phyloP scores from a whole-genome alignment of 2,797 vertebrate species.

The Denticeps clupeoides region DNA sequence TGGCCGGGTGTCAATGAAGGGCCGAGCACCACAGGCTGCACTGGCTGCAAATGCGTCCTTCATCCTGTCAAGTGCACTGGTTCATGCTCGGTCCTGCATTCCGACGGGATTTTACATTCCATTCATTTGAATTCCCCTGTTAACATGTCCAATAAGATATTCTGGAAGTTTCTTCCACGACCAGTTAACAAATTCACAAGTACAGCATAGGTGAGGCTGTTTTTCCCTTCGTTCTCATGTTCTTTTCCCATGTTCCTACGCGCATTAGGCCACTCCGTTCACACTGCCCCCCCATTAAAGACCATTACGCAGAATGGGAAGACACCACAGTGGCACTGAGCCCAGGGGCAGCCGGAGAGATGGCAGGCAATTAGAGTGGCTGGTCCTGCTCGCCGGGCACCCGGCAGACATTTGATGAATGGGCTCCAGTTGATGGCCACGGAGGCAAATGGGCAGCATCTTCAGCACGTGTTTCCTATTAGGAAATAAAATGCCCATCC shows the following conservation, averaged over 20 bases:
- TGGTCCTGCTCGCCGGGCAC: conserved; percentile 43
- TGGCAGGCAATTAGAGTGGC: conserved; percentile 48
- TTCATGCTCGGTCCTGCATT: background rate
- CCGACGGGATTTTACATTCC: too few relatives aligned
- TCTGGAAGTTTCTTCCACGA: too few relatives aligned
- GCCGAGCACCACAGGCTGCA: background rate
- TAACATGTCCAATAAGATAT: too few relatives aligned
- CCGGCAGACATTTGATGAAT: conserved; percentile 53
- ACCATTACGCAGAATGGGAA: conserved; percentile 60
- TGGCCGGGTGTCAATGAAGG: background rate
- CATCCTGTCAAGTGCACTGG: background rate
- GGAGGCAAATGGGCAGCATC: conserved; percentile 20
- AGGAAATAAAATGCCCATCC: too few relatives aligned
- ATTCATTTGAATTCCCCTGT: too few relatives aligned
- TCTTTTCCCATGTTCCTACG: conserved; percentile 36
- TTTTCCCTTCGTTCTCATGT: too few relatives aligned
- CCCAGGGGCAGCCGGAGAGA: conserved; percentile 49
- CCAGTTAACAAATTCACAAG: too few relatives aligned
- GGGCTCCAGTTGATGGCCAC: conserved; percentile 32
- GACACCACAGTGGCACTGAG: conserved; percentile 54
- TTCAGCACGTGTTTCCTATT: too few relatives aligned
- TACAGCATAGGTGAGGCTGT: too few relatives aligned
- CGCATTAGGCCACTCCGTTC: conserved; percentile 44
- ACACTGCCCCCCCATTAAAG: conserved; percentile 48
- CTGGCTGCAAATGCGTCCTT: background rate